These are phyloP conservation scores for Varanus komodoensis DNA, from an alignment of 2,113 vertebrate genomes.

Conservation along the genomic window DNA sequence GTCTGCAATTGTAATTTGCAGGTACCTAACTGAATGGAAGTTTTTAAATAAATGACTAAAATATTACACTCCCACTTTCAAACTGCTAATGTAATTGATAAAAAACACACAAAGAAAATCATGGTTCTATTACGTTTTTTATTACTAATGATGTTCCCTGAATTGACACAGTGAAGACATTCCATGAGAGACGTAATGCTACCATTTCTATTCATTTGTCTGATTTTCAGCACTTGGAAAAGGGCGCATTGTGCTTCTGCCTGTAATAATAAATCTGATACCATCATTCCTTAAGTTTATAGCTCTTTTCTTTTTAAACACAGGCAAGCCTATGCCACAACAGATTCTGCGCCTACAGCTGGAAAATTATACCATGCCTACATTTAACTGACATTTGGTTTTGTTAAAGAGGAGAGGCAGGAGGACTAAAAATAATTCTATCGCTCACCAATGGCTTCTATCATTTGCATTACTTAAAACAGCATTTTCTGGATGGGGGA, in stretches of 20 bases:
- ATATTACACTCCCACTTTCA: conserved; percentile 31
- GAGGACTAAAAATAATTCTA: conserved; percentile 1
- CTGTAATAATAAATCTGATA: conserved; percentile 40
- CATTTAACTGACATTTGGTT: conserved; percentile 39
- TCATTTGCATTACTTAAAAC: conserved; percentile 1
- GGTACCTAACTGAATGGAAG: background rate
- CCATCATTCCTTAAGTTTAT: conserved; percentile 22
- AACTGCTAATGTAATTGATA: conserved; percentile 14
- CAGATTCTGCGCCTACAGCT: conserved; percentile 6
- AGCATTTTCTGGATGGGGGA: background rate
- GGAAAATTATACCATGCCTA: conserved; percentile 35
- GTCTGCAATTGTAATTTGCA: conserved; percentile 42
- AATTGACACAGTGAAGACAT: conserved; percentile 48
- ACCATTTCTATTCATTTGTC: conserved; percentile 37
- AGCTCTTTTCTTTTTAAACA: conserved; percentile 40
- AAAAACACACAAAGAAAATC: conserved; percentile 33
- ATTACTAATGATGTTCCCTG: conserved; percentile 39
- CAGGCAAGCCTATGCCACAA: conserved; percentile 19
- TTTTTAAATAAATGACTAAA: conserved; percentile 9
- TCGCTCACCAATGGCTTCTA: background rate
- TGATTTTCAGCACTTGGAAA: conserved; percentile 40
- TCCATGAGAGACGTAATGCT: conserved; percentile 52
- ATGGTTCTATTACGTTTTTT: conserved; percentile 37
- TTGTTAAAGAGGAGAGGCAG: conserved; percentile 16
- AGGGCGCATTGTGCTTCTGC: background rate